Base-by-base conservation (phyloP, 1,140 invertebrate species). In the Ylistrum balloti region DNA sequence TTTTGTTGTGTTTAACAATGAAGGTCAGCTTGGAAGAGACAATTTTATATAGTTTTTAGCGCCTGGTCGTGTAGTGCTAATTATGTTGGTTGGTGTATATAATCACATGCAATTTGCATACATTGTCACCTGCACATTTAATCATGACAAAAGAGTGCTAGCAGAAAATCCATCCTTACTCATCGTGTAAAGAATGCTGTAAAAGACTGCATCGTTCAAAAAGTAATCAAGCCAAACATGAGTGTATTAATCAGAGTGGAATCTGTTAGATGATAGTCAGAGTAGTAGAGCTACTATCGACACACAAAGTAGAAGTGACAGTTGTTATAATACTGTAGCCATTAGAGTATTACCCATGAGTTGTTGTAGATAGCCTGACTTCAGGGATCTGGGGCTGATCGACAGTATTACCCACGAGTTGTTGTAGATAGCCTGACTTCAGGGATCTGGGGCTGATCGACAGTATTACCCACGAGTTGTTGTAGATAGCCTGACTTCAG, bases 71-170 rank as follows among this genome's bases (percentile, higher is more conserved):
- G 56, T 74, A 74, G 28, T 5, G n/a, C 56, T 28, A n/a, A 74
- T 74, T 74, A 74, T 74, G 22, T 28, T 74, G 56, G n/a, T 74
- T n/a, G 1, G 17, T 74, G 56, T 74, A 74, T 74, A 74, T 74
- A 74, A 74, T 74, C n/a, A n/a, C 56, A 74, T 28, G n/a, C 56
- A 74, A 74, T 74, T 74, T 74, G 56, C 56, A 74, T 74, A 74
- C 56, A 74, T 74, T 74, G 56, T 74, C 56, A 74, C 56, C 56
- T 74, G 56, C n/a, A n/a, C 56, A 28, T 74, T 74, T 74, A 74
- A n/a, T 74, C 56, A 74, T 74, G 56, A 74, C 56, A 74, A 74
- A 74, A 74, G 56, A 74, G 56, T 28, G n/a, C 56, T 74, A n/a
- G 56, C 56, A 28, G 56, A 74, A 74, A 28, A 28, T 74, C 56